phyloP scores from a whole-genome alignment of 2,888 invertebrate species.

The Athalia circularis region DNA sequence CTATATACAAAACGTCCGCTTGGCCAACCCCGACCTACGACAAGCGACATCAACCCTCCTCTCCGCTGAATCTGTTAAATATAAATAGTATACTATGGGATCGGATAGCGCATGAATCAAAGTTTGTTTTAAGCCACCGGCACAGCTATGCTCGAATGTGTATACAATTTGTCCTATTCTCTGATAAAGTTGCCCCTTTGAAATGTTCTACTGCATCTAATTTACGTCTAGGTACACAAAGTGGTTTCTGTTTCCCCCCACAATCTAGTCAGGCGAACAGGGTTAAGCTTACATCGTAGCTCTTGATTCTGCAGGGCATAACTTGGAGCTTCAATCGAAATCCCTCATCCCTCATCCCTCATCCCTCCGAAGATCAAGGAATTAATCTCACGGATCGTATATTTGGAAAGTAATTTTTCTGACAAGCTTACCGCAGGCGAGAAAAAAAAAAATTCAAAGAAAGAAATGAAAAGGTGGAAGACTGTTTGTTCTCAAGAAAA shows the following conservation, averaged over 20 bases:
- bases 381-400: neutral
- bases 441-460: too few species aligned
- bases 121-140: neutral
- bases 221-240: constrained; percentile 21
- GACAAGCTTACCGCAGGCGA: too few species aligned
- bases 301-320: too few species aligned
- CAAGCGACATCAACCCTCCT: neutral
- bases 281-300: too few species aligned
- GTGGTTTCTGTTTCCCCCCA: constrained; percentile 12
- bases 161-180: constrained; percentile 10
- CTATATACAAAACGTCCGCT: too few species aligned
- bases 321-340: constrained; percentile 12
- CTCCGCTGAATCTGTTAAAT: constrained; percentile 28
- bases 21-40: constrained; percentile 29
- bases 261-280: too few species aligned
- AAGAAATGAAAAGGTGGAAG: too few species aligned
- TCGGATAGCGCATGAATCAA: neutral
- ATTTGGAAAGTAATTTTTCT: too few species aligned
- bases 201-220: constrained; percentile 18
- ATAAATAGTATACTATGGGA: neutral
- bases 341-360: neutral
- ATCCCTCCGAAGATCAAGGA: neutral
- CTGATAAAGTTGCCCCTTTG: constrained; percentile 32
- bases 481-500: too few species aligned
- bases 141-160: neutral